Percentiles rank a stretch among this genome's conserved stretches.
phyloP scores from a whole-genome alignment of 2,888 invertebrate genomes.

The Tridacna gigas region DNA sequence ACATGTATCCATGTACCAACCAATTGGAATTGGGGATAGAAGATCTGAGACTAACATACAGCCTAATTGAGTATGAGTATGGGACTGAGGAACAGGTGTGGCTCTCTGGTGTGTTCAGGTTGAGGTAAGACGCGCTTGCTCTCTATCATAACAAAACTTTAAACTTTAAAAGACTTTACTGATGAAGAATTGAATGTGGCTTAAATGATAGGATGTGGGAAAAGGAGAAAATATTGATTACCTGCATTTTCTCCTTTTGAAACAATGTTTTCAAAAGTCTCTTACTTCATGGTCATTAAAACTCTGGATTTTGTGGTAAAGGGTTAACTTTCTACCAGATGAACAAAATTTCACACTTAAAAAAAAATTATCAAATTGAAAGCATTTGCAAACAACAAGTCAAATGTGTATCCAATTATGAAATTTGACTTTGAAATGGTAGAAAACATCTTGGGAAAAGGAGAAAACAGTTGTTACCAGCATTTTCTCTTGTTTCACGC shows the following conservation, averaged over 20 bases:
- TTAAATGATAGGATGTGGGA: background rate
- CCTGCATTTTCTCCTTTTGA: background rate
- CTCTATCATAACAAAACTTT: background rate
- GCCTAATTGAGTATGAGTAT: slow-evolving; percentile 46
- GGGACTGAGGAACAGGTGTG: slow-evolving; percentile 56
- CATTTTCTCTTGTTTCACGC: no score
- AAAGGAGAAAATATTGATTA: background rate
- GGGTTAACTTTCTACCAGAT: no score
- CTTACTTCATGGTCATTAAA: no score
- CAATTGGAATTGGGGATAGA: slow-evolving; percentile 39
- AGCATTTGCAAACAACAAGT: no score
- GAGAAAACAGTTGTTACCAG: no score
- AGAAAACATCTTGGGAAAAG: no score
- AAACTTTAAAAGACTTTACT: background rate
- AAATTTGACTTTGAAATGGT: no score
- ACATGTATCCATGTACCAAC: slow-evolving; percentile 39
- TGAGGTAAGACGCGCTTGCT: slow-evolving; percentile 31
- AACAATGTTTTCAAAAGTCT: no score
- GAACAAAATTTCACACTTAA: no score
- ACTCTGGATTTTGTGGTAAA: no score
- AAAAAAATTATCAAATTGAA: no score
- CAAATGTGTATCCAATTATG: no score
- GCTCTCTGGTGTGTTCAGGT: slow-evolving; percentile 55
- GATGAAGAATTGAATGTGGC: background rate
- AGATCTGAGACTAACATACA: slow-evolving; percentile 11